Percentiles rank a stretch among this genome's conserved stretches.
Conservation (phyloP, 1,140 invertebrate species). For the Hycleus cichorii region DNA sequence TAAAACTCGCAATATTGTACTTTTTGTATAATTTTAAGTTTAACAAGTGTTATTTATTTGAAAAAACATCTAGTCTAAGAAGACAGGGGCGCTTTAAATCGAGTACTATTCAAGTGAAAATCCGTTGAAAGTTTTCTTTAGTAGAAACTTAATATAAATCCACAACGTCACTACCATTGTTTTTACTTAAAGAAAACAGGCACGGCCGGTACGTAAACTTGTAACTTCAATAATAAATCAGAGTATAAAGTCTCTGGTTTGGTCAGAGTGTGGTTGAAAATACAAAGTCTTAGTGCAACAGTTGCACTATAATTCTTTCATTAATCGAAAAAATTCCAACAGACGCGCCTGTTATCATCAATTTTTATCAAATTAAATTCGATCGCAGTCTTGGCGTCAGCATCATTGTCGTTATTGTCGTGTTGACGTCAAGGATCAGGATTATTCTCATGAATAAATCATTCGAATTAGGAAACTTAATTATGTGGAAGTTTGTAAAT, state of each 20-base stretch:
- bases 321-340: background rate
- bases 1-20: too few species aligned
- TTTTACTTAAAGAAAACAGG: conserved; percentile 2
- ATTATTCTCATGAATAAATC: conserved; percentile 9
- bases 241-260: conserved; percentile 2
- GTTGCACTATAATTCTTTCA: conserved; percentile 1
- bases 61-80: too few species aligned
- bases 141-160: conserved; percentile 13
- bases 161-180: background rate
- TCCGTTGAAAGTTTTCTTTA: conserved; percentile 1
- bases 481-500: conserved; percentile 4
- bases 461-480: conserved; percentile 11
- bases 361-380: background rate
- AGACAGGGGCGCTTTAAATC: too few species aligned
- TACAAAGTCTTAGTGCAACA: conserved; percentile 1
- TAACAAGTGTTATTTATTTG: too few species aligned
- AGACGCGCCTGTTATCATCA: background rate
- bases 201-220: conserved; percentile 8
- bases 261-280: background rate
- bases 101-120: background rate
- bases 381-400: too few species aligned
- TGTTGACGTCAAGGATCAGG: background rate
- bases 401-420: too few species aligned
- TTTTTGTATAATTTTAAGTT: too few species aligned
- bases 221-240: conserved; percentile 9